Evolutionary conservation across 2,113 vertebrate genomes (phyloP).

Genomic region (human (Homo sapiens)): DNA sequence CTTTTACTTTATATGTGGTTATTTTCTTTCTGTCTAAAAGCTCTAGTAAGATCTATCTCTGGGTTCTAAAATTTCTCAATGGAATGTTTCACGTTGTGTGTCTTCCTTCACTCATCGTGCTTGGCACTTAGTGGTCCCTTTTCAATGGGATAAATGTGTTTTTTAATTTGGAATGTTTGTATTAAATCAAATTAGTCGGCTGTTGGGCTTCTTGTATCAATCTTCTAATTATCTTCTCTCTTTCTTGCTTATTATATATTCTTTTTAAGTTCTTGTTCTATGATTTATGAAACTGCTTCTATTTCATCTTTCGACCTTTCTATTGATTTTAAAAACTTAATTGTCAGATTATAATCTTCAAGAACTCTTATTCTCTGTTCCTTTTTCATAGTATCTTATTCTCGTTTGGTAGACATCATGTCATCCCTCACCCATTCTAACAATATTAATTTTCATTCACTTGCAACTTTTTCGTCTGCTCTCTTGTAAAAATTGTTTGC

Average conservation of each 20-base stretch:
- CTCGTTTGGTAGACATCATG: background rate
- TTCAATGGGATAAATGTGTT: background rate
- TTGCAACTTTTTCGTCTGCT: background rate
- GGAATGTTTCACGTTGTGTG: background rate
- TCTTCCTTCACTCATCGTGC: background rate
- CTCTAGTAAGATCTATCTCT: background rate
- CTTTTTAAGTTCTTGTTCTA: background rate
- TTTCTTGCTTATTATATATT: background rate
- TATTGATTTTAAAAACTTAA: background rate
- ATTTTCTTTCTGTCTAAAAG: background rate
- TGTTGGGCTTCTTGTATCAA: background rate
- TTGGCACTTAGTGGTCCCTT: background rate
- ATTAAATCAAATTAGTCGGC: background rate
- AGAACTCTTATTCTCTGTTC: background rate
- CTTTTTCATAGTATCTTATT: background rate
- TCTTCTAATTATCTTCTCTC: background rate
- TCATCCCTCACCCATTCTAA: background rate
- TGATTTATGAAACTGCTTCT: background rate
- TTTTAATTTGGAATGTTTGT: constrained; percentile 23
- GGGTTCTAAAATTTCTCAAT: background rate
- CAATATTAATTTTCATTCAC: background rate
- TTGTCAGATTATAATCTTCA: background rate
- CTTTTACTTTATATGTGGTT: background rate
- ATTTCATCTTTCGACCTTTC: background rate
- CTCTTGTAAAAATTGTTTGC: background rate